Evolutionary conservation across 2,113 vertebrate genomes (phyloP), one percentile per base, ranked within the genome.

Genomic region (Rhinichthys klamathensis): DNA sequence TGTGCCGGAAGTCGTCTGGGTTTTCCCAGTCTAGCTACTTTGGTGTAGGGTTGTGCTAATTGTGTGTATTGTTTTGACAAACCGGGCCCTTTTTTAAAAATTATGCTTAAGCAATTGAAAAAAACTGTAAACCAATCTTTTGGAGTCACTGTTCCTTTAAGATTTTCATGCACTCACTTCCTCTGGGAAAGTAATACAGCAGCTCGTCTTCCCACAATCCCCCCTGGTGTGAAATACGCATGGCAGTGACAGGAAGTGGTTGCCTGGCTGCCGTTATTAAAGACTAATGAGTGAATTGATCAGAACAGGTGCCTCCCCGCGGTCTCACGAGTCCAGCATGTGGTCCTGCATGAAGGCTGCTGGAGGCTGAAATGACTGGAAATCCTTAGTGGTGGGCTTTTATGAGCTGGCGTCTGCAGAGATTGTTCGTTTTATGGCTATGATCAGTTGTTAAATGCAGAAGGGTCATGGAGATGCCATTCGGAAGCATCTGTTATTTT

Each of bases 361-460:
- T 79, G 86, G 87, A 80, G 46, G 84, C 60, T 72, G 51, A 49
- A 88, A 89, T 88, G 83, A 89, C 86, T 84, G 25, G 85, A 84
- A 88, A 79, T 85, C 83, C 88, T 83, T 87, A 90, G 85, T 67
- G 75, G 83, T 38, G 38, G 60, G 61, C 49, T 54, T 85, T 90
- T 81, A 86, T 79, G 81, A 85, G 84, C 75, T 21, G 82, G 51
- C 80, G 23, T 89, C 83, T 84, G 84, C 63, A 72, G 16, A 60
- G 72, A 76, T 51, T 84, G 56, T 83, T 74, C 2, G n/a, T 8
- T 60, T 75, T 63, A 80, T 80, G 23, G 38, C 35, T 11, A 41
- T 16, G 78, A 46, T 80, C 78, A 13, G n/a, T 27, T 63, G 78
- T 63, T 27, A 80, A 80, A 80, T 65, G n/a, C 38, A 18, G 8